These are phyloP conservation scores for Dicerorhinus sumatrensis DNA, from an alignment of 2,113 vertebrate species.

Conservation along the genomic window DNA sequence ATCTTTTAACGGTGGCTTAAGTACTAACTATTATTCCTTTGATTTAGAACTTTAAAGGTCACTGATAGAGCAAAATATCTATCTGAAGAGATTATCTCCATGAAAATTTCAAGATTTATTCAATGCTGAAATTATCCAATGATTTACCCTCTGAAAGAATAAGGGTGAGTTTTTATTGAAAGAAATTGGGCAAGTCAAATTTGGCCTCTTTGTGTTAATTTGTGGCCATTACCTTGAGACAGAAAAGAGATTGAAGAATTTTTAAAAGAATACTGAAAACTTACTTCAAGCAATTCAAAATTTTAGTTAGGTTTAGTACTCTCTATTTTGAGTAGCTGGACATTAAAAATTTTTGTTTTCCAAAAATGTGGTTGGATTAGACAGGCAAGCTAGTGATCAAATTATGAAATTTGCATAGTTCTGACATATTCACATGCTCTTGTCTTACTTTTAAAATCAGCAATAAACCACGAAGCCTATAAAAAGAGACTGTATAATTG, in stretches of 20 bases:
- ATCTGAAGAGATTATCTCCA: not conserved
- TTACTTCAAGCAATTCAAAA: not conserved
- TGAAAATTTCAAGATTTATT: not conserved
- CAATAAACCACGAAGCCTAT: slow-evolving; percentile 44
- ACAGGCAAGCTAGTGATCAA: not conserved
- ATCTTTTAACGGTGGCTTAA: not conserved
- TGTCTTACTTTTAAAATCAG: slow-evolving; percentile 22
- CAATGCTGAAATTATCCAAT: not conserved
- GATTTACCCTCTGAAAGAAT: not conserved
- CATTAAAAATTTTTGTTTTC: not conserved
- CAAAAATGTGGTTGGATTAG: not conserved
- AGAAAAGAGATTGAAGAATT: not conserved
- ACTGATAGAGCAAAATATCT: not conserved
- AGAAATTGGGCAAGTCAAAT: not conserved
- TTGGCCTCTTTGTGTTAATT: not conserved
- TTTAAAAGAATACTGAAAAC: not conserved
- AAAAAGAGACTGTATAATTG: slow-evolving; percentile 48
- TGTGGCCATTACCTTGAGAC: not conserved
- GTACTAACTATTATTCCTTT: not conserved
- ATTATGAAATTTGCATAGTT: slow-evolving; percentile 13
- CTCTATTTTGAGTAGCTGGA: not conserved
- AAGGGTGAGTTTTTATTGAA: not conserved
- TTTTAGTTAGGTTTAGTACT: not conserved
- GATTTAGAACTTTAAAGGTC: not conserved
- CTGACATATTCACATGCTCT: slow-evolving; percentile 40